Conservation (phyloP, 2,797 vertebrate species). For the Bradypus variegatus region DNA sequence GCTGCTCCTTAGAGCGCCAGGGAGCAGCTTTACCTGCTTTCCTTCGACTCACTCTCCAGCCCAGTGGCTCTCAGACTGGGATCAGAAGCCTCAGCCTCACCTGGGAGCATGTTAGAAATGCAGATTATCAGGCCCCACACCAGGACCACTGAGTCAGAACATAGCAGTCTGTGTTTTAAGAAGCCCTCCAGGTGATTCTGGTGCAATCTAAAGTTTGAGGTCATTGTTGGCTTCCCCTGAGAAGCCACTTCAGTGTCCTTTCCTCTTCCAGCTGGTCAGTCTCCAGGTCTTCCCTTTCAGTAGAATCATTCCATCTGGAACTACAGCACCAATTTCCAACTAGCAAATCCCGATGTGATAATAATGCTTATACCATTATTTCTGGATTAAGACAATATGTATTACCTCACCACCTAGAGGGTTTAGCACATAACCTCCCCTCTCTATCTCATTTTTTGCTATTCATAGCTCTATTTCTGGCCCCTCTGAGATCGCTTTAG, state of each 20-base stretch:
- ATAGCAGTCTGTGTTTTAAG: background rate
- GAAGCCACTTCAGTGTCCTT: background rate
- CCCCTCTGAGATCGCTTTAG: background rate
- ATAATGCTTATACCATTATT: background rate
- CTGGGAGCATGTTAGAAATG: background rate
- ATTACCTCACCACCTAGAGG: background rate
- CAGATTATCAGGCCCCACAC: background rate
- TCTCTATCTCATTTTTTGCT: background rate
- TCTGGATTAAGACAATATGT: background rate
- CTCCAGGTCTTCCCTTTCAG: accelerated
- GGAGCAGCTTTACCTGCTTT: background rate
- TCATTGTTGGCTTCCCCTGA: background rate
- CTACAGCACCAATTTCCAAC: background rate
- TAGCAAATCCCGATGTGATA: background rate
- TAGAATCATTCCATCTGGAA: background rate
- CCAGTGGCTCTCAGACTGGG: background rate
- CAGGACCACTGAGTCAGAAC: background rate
- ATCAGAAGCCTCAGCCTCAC: background rate
- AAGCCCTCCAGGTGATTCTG: background rate
- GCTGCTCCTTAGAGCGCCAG: background rate
- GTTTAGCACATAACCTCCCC: background rate
- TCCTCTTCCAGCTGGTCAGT: background rate
- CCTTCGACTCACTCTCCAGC: background rate
- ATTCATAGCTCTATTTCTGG: background rate
- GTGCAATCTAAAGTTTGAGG: background rate